phyloP scores from a whole-genome alignment of 2,797 vertebrate species.

The Chloroceryle amazona region DNA sequence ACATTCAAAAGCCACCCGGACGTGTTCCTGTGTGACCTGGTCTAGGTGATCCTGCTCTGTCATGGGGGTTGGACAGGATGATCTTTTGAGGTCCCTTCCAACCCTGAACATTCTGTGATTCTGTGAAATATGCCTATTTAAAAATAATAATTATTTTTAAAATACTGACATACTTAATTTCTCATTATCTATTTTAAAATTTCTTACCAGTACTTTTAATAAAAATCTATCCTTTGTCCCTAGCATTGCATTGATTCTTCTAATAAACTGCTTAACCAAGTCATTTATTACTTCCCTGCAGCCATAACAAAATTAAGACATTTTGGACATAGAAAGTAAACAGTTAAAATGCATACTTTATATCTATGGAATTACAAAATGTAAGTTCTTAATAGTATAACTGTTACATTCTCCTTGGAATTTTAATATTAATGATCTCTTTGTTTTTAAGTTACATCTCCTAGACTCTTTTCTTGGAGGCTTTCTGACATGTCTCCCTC shows the following conservation, averaged over 20 bases:
- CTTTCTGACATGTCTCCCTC: neutral
- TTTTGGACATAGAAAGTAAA: neutral
- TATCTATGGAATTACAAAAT: neutral
- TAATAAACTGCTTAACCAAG: neutral
- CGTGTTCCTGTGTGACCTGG: no score
- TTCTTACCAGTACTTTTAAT: neutral
- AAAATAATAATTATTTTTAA: neutral
- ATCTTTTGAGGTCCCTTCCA: no score
- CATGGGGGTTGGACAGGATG: no score
- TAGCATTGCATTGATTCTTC: neutral
- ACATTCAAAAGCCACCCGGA: no score
- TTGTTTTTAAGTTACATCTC: neutral
- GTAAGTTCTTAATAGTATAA: neutral
- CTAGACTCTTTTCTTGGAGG: neutral
- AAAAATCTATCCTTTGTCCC: neutral
- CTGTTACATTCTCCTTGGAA: neutral
- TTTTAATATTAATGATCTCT: neutral
- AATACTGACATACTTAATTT: neutral
- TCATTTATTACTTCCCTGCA: neutral
- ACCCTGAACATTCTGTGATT: no score
- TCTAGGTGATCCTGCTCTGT: no score
- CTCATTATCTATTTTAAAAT: neutral
- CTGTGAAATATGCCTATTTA: neutral
- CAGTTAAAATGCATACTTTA: neutral
- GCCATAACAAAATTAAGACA: neutral